phyloP scores from a whole-genome alignment of 2,113 vertebrate genomes.

The Chloebia gouldiae region DNA sequence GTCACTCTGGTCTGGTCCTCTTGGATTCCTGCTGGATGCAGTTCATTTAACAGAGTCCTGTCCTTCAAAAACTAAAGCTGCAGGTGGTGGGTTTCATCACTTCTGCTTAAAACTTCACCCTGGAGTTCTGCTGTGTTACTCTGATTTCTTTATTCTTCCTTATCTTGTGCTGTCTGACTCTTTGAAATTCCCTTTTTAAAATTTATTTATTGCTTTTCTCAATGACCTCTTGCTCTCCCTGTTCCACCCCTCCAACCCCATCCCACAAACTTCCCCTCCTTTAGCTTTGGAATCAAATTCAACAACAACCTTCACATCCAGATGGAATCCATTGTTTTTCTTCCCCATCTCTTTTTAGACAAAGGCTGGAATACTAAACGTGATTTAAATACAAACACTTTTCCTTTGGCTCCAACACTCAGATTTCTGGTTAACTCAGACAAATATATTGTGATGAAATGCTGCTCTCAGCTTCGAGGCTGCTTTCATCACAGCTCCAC shows the following conservation, averaged over 20 bases:
- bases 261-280: not conserved
- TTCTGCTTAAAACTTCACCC: not conserved
- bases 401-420: not conserved
- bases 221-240: not conserved
- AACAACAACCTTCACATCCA: not conserved
- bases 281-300: not conserved
- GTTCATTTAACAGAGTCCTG: not conserved
- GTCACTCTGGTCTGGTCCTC: not conserved
- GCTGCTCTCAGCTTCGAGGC: conserved; percentile 22
- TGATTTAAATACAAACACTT: not conserved
- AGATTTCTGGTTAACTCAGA: conserved; percentile 40
- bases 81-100: not conserved
- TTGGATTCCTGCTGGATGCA: not conserved
- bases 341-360: not conserved
- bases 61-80: not conserved
- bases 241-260: not conserved
- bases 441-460: conserved; percentile 62
- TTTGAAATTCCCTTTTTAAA: not conserved
- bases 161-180: not conserved
- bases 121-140: not conserved
- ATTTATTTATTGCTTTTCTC: not conserved
- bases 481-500: conserved; percentile 64
- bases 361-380: not conserved
- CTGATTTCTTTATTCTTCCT: not conserved
- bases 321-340: not conserved